Base-by-base conservation (phyloP, 2,888 invertebrate genomes). In the Euclidia mi region DNA sequence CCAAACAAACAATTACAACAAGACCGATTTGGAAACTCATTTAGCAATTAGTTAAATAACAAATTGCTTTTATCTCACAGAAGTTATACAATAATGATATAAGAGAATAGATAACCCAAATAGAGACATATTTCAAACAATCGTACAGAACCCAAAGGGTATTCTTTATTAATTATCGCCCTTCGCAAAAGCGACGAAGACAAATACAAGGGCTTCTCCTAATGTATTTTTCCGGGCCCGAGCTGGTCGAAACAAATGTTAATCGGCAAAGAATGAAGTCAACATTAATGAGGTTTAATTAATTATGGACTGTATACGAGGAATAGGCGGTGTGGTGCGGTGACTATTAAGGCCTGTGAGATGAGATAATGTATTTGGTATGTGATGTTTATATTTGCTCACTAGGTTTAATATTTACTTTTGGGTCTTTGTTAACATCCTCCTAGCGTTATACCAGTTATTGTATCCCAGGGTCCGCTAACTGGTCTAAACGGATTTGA, bases 101-200 rank as follows among this genome's bases (percentile, higher is more conserved):
- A 55, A 42, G 50, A 47, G 53, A 71, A 77, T 71, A 71, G 78
- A 84, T 82, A 82, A 84, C 65, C 76, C 66, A 59, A 74, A 74
- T 74, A 58, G 60, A 74, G 69, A 69, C 66, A 64, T 74, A 60
- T 66, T 85, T 90, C 89, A 87, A 88, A 84, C 84, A 89, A 89
- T 84, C 83, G 87, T 87, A 88, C 87, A 85, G 76, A 82, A 85
- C 85, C 87, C 82, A 91, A 92, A 91, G 92, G 92, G 90, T 92
- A 90, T 91, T 92, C 90, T 85, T 89, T 94, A 94, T 94, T 93
- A 94, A 94, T 94, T 94, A 94, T 90, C 84, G 92, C 89, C 87
- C 83, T 81, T 76, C 79, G 79, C 79, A 82, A 86, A 88, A 85
- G 85, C 91, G 93, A 94, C 94, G 92, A 92, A 93, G 93, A 94